phyloP scores from a whole-genome alignment of 2,888 invertebrate species.

The Galeopsomyia nigrocyanea region DNA sequence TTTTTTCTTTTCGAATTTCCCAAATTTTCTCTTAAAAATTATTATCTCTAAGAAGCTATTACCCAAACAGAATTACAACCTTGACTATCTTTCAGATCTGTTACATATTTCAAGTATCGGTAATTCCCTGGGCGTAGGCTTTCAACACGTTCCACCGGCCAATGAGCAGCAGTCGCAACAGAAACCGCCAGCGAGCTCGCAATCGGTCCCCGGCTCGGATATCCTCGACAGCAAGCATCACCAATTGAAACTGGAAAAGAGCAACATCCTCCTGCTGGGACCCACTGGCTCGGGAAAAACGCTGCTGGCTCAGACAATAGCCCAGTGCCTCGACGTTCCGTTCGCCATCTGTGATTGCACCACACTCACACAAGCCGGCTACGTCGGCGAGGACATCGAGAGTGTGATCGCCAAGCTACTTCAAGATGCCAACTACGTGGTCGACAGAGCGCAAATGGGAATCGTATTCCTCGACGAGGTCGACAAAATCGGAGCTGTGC shows the following conservation, averaged over 20 bases:
- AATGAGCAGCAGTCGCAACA: slow-evolving; percentile 56
- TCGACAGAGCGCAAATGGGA: slow-evolving; percentile 97
- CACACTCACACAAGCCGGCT: slow-evolving; percentile 94
- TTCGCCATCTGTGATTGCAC: slow-evolving; percentile 99
- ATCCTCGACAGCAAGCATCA: slow-evolving; percentile 85
- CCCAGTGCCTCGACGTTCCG: slow-evolving; percentile 97
- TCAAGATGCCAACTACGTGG: slow-evolving; percentile 97
- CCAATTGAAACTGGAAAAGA: slow-evolving; percentile 92
- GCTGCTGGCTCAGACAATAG: slow-evolving; percentile 95
- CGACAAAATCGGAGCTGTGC: slow-evolving; percentile 98
- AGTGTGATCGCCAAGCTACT: slow-evolving; percentile 96
- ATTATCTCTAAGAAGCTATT: neutral
- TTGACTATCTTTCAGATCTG: slow-evolving; percentile 76
- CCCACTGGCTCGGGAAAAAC: slow-evolving; percentile 99
- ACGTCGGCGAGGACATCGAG: slow-evolving; percentile 99
- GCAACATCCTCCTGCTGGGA: slow-evolving; percentile 95
- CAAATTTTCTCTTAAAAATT: neutral
- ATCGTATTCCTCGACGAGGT: slow-evolving; percentile 99
- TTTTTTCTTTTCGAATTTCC: neutral
- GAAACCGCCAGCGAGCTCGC: slow-evolving; percentile 51
- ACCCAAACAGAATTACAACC: neutral
- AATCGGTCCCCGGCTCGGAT: slow-evolving; percentile 76
- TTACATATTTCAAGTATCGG: slow-evolving; percentile 87
- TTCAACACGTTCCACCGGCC: slow-evolving; percentile 65
- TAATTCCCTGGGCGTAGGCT: slow-evolving; percentile 74